Evolutionary conservation across 2,113 vertebrate genomes (phyloP).

Genomic region (Myiopsitta monachus): DNA sequence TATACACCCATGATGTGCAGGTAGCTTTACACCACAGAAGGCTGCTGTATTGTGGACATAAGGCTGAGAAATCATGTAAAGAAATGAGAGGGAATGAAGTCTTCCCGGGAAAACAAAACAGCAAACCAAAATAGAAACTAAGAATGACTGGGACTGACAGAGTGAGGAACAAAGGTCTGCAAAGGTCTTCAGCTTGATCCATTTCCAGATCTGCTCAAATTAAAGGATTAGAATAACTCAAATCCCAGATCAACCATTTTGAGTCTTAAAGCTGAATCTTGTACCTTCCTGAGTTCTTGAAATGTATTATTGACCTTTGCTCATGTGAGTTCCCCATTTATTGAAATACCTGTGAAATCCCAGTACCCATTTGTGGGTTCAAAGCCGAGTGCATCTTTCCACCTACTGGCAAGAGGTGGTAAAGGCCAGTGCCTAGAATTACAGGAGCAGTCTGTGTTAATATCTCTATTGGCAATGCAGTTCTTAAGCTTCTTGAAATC

Average conservation of each 20-base stretch:
- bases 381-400: neutral
- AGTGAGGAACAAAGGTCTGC: rapidly evolving
- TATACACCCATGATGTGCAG: neutral
- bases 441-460: neutral
- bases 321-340: neutral
- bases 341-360: too few species aligned
- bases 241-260: neutral
- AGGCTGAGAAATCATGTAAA: neutral
- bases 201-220: neutral
- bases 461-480: neutral
- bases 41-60: neutral
- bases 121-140: neutral
- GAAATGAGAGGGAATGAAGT: neutral
- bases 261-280: neutral
- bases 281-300: neutral
- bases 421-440: neutral
- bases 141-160: neutral
- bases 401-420: rapidly evolving
- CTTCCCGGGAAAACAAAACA: neutral
- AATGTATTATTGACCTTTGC: neutral
- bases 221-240: neutral
- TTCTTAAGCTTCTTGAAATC: neutral
- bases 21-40: neutral
- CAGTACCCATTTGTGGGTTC: neutral
- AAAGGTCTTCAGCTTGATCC: neutral